A percentile compares a stretch with the other conserved stretches of the same genome.
Evolutionary conservation across 92 coral and sea anemone species (phyloP).

Genomic region (Parazoanthus swiftii): DNA sequence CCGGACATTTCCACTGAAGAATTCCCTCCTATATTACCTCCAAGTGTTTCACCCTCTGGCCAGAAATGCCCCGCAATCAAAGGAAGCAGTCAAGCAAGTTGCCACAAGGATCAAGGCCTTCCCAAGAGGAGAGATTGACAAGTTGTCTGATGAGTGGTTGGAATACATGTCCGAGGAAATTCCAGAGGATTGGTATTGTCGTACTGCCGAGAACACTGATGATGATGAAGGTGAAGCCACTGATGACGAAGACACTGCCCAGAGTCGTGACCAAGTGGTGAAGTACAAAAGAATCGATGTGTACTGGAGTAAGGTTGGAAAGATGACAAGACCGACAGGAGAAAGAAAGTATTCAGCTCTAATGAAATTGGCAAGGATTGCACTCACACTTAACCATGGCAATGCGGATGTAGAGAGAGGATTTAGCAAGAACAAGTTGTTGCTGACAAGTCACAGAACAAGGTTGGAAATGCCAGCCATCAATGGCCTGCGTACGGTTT

Average conservation of each 20-base stretch:
- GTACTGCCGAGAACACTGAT: constrained; percentile 48
- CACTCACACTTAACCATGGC: constrained; percentile 49
- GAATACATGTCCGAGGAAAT: constrained; percentile 45
- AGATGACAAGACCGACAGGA: constrained; percentile 45
- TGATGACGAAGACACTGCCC: constrained; percentile 45
- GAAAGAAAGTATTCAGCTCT: constrained; percentile 43
- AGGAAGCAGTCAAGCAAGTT: constrained; percentile 46
- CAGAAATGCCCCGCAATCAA: constrained; percentile 43
- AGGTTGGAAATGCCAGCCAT: constrained; percentile 45
- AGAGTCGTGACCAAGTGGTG: constrained; percentile 45
- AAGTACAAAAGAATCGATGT: constrained; percentile 41
- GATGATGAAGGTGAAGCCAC: constrained; percentile 45
- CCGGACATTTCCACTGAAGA: constrained; percentile 47
- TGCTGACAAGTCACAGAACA: constrained; percentile 47
- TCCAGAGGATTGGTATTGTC: constrained; percentile 44
- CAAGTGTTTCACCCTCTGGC: constrained; percentile 48
- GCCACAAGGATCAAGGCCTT: constrained; percentile 44
- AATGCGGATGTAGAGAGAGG: constrained; percentile 42
- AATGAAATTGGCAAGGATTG: constrained; percentile 45
- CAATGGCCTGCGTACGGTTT: constrained; percentile 48
- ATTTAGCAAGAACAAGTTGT: constrained; percentile 43
- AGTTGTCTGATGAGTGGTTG: constrained; percentile 44
- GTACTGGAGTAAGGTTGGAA: constrained; percentile 45
- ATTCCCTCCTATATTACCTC: constrained; percentile 45
- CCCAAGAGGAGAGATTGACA: constrained; percentile 41